Percentiles rank a stretch among this genome's conserved stretches.
These are phyloP conservation scores for Porites rus DNA, from an alignment of 92 coral and sea anemone genomes.

Conservation along the genomic window DNA sequence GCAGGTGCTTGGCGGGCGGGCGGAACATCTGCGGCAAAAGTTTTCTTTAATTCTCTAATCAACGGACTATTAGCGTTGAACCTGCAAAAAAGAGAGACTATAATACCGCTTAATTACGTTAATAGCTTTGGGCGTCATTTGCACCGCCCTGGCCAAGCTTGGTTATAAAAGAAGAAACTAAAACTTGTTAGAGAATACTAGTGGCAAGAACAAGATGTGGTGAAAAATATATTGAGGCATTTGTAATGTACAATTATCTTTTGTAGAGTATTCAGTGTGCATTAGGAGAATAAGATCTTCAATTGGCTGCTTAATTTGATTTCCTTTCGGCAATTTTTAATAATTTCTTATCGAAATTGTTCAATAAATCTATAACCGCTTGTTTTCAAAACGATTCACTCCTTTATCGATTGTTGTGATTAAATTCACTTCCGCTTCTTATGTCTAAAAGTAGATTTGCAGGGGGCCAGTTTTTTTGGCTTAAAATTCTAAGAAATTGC, in stretches of 20 bases:
- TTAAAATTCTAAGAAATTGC: no score
- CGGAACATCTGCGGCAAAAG: slow-evolving; percentile 4
- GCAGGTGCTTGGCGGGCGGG: slow-evolving; percentile 5
- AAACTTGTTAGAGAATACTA: not conserved
- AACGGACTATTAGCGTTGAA: not conserved
- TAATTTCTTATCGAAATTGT: no score
- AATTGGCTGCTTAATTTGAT: no score
- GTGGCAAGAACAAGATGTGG: not conserved
- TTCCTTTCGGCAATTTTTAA: no score
- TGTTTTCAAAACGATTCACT: no score
- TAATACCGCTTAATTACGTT: not conserved
- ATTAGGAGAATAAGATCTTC: no score
- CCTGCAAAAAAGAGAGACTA: not conserved
- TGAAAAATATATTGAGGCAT: not conserved
- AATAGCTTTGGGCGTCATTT: not conserved
- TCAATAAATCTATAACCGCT: no score
- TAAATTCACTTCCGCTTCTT: no score
- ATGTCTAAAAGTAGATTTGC: no score
- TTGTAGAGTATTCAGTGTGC: no score
- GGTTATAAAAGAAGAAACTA: not conserved
- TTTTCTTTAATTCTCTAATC: not conserved
- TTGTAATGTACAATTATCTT: not conserved
- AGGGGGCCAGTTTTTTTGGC: no score
- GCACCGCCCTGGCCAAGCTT: slow-evolving; percentile 15
- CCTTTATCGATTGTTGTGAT: no score